Conservation (phyloP, 2,888 invertebrate genomes). For the Pediacus dermestoides region DNA sequence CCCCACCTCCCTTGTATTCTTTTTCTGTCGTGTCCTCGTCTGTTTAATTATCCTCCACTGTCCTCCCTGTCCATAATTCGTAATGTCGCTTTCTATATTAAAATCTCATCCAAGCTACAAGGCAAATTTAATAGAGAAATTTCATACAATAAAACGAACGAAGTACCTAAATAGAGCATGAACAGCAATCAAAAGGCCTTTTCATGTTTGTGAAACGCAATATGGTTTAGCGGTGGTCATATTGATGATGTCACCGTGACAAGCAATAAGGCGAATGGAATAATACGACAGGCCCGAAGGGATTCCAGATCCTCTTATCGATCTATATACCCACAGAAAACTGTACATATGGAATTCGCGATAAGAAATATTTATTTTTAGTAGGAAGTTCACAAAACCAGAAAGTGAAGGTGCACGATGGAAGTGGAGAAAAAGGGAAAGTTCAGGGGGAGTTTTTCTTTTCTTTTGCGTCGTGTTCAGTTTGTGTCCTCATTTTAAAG, state of each 20-base stretch:
- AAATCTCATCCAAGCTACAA: not conserved
- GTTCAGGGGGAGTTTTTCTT: too few relatives aligned
- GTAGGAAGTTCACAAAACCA: too few relatives aligned
- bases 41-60: too few relatives aligned
- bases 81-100: constrained; percentile 4
- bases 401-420: too few relatives aligned
- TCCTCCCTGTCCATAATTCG: too few relatives aligned
- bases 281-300: constrained; percentile 34
- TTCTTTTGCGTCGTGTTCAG: too few relatives aligned
- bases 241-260: constrained; percentile 40
- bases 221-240: constrained; percentile 41
- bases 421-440: too few relatives aligned
- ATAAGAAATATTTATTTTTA: too few relatives aligned
- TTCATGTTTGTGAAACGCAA: constrained; percentile 38
- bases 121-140: constrained; percentile 4
- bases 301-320: constrained; percentile 33
- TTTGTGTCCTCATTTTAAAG: too few relatives aligned
- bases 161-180: constrained; percentile 19
- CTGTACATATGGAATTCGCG: constrained; percentile 22
- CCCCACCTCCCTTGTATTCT: too few relatives aligned
- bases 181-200: constrained; percentile 33
- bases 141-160: constrained; percentile 1
- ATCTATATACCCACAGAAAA: too few relatives aligned
- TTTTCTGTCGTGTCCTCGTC: too few relatives aligned
- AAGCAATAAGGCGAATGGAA: constrained; percentile 37